Percentiles rank a stretch among this genome's conserved stretches.
Conservation (phyloP, 2,888 invertebrate species). For the Troides oblongomaculatus region DNA sequence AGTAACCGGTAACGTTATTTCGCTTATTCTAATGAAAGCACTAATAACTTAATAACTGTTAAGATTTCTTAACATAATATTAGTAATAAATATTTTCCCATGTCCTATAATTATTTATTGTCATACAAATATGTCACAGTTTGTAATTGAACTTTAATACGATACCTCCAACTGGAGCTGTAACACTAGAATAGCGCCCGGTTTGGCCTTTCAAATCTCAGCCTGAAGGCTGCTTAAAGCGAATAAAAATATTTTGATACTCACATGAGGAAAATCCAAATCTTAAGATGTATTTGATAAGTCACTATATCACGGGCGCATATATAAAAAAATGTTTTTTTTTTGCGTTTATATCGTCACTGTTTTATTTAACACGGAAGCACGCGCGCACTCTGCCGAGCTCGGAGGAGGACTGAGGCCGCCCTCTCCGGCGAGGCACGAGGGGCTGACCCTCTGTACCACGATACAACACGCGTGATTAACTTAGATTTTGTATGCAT, state of each 20-base stretch:
- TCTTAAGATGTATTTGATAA: constrained; percentile 43
- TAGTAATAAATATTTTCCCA: neutral
- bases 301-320: constrained; percentile 66
- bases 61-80: too few species aligned
- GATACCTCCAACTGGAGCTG: constrained; percentile 34
- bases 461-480: constrained; percentile 40
- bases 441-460: constrained; percentile 59
- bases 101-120: neutral
- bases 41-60: too few species aligned
- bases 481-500: constrained; percentile 56
- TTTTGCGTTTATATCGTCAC: constrained; percentile 49
- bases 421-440: constrained; percentile 60
- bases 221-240: constrained; percentile 34
- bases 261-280: constrained; percentile 69
- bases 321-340: constrained; percentile 50
- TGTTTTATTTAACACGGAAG: constrained; percentile 40
- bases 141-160: constrained; percentile 20
- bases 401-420: constrained; percentile 64
- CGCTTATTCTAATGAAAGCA: too few species aligned
- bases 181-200: constrained; percentile 39
- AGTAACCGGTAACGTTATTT: too few species aligned
- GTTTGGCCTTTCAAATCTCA: constrained; percentile 51
- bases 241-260: constrained; percentile 43
- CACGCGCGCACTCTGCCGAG: constrained; percentile 47
- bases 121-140: neutral